Evolutionary conservation across 1,140 invertebrate species (phyloP).

Genomic region (Gonatopus flavifemur): DNA sequence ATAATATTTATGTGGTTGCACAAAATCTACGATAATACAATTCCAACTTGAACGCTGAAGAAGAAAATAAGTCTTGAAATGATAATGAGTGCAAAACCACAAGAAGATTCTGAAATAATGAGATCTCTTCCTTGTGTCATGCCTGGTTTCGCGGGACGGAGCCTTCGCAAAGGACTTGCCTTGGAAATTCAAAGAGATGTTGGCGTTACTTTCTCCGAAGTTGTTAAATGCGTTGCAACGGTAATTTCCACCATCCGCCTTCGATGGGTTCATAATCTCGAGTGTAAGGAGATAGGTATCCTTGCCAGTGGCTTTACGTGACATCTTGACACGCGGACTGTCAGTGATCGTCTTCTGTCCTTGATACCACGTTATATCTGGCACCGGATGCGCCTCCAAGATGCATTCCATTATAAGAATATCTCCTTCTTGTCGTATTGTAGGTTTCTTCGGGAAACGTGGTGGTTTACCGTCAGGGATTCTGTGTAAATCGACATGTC

Average conservation of each 20-base stretch:
- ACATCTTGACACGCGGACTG: slow-evolving; percentile 83
- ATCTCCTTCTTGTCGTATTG: slow-evolving; percentile 93
- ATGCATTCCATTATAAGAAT: slow-evolving; percentile 94
- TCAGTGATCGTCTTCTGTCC: slow-evolving; percentile 80
- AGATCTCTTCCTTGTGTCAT: slow-evolving; percentile 9
- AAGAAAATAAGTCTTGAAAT: no score
- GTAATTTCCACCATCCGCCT: slow-evolving; percentile 96
- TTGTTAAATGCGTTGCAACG: slow-evolving; percentile 98
- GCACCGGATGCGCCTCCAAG: slow-evolving; percentile 90
- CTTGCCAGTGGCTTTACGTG: slow-evolving; percentile 79
- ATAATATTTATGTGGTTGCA: no score
- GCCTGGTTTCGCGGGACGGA: background rate
- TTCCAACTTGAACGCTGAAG: no score
- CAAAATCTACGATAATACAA: no score
- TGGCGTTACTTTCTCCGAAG: slow-evolving; percentile 98
- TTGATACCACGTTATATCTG: slow-evolving; percentile 95
- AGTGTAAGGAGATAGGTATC: slow-evolving; percentile 88
- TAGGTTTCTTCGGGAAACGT: slow-evolving; percentile 95
- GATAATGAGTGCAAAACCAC: background rate
- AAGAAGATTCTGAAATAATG: slow-evolving; percentile 2
- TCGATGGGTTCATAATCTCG: slow-evolving; percentile 91
- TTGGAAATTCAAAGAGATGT: slow-evolving; percentile 99
- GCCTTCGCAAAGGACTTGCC: slow-evolving; percentile 67
- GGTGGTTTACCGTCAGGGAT: slow-evolving; percentile 93
- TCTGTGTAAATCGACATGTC: slow-evolving; percentile 59